Conservation (phyloP, 2,797 vertebrate species). For the Graptemys geographica region DNA sequence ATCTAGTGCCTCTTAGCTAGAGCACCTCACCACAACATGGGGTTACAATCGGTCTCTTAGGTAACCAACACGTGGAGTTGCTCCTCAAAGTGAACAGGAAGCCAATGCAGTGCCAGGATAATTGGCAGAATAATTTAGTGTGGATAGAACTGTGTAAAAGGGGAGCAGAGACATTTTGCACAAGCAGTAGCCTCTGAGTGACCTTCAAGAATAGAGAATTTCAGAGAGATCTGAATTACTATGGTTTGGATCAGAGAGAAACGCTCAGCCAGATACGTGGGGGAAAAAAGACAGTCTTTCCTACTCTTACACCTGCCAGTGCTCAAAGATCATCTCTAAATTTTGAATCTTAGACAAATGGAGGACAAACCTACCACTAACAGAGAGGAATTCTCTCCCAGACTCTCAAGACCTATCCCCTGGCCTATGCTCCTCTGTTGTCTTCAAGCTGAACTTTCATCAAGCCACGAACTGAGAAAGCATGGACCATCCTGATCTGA, state of each 20-base stretch:
- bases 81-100: neutral
- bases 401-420: neutral
- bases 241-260: neutral
- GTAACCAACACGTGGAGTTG: neutral
- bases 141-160: neutral
- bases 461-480: neutral
- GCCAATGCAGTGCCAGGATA: neutral
- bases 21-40: neutral
- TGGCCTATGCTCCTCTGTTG: fast-evolving
- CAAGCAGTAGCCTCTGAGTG: neutral
- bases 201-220: neutral
- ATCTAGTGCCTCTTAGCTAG: neutral
- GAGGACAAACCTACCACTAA: neutral
- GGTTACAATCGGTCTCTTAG: neutral
- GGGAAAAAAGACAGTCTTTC: neutral
- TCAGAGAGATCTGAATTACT: no score
- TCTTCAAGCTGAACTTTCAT: neutral
- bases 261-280: neutral
- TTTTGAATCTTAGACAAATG: constrained; percentile 30
- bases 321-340: constrained; percentile 18
- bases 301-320: neutral
- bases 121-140: neutral
- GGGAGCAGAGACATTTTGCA: neutral
- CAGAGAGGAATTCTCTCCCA: neutral
- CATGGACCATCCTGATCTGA: fast-evolving